Evolutionary conservation across 2,113 vertebrate species (phyloP), one percentile per base, ranked within the genome.

Genomic region (Dasypus novemcinctus): DNA sequence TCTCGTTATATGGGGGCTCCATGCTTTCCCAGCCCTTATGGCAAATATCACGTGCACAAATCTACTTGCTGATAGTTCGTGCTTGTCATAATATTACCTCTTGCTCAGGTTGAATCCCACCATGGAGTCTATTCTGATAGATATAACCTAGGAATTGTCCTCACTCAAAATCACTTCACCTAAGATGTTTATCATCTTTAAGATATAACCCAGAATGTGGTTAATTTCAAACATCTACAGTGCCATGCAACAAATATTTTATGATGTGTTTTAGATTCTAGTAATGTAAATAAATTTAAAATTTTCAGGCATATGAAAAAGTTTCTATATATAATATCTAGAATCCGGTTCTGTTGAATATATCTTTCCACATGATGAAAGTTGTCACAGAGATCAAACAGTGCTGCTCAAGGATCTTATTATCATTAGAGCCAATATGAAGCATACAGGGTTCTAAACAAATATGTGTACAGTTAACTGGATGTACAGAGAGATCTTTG

Each of bases 231-330:
- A 25, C 12, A 63, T 69, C 66, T 41, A 72, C 38, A 78, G 2
- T 5, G 13, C 36, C n/a, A 72, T 3, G 63, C n/a, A 90, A 83
- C 29, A 93, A 91, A 43, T 61, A 69, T 68, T 93, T 93, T 36
- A 95, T 71, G 80, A 41, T 64, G n/a, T 1, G 38, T 7, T 74
- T 61, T 68, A 71, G 23, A 57, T 7, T 41, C 6, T 71, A 41
- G 13, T 78, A 15, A 13, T 80, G 66, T 41, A n/a, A 88, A 81
- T 64, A 86, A 43, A 94, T 92, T 9, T 64, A 88, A 91, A 79
- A 29, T 23, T 18, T 81, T 61, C 12, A 88, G 33, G 29, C 9
- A 46, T 49, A 1, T 90, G 14, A 31, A 78, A 52, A 78, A 61
- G 10, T 18, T 57, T 64, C 46, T 85, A 14, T 41, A n/a, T 8